These are phyloP conservation scores for Varecia variegata DNA, from an alignment of 2,797 vertebrate species.

Conservation along the genomic window DNA sequence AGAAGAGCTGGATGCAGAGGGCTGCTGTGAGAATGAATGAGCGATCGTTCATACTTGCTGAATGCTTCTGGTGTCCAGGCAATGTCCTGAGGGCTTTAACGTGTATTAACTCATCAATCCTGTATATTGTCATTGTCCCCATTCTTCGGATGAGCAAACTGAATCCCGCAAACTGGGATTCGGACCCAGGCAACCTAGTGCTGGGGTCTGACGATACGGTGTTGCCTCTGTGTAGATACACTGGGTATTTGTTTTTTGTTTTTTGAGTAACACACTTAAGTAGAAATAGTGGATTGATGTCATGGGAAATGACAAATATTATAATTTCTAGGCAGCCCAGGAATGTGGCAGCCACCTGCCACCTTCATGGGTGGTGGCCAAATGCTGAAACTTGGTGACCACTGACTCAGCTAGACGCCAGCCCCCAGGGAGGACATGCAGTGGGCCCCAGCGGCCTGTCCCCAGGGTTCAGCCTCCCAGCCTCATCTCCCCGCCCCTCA, in stretches of 20 bases:
- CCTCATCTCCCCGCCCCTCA: not conserved
- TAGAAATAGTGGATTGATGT: not conserved
- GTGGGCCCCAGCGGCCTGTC: not conserved
- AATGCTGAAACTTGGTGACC: not conserved
- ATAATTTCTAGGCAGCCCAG: not conserved
- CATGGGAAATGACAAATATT: not conserved
- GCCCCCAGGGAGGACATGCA: not conserved
- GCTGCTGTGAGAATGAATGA: not conserved
- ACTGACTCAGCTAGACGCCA: rapidly evolving
- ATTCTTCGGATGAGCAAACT: not conserved
- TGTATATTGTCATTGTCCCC: not conserved
- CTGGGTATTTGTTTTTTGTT: no score
- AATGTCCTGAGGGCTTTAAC: not conserved
- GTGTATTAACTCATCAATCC: rapidly evolving
- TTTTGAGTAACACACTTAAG: not conserved
- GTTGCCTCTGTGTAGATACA: not conserved
- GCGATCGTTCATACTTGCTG: rapidly evolving
- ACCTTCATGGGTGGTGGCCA: not conserved
- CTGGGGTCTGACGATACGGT: rapidly evolving
- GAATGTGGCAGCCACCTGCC: no score
- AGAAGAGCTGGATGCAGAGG: not conserved
- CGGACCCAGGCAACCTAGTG: not conserved
- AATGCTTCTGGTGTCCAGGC: no score
- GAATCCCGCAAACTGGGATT: not conserved
- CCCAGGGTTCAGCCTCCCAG: not conserved